Evolutionary conservation across 2,797 vertebrate genomes (phyloP).

Genomic region (Silurus aristotelis): DNA sequence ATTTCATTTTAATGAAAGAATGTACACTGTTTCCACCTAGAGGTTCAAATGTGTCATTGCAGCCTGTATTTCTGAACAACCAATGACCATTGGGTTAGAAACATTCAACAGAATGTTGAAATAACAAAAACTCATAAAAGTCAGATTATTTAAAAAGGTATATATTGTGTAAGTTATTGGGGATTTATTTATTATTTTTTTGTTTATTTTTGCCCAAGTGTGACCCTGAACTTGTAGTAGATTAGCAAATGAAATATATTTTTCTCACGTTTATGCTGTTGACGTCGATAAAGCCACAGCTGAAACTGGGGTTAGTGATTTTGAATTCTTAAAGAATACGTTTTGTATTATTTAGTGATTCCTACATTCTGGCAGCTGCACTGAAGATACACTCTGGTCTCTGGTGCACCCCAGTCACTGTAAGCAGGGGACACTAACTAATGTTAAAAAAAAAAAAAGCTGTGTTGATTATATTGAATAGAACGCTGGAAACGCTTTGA

Average conservation of each 20-base stretch:
- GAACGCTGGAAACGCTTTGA: neutral
- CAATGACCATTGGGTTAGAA: neutral
- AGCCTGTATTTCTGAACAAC: neutral
- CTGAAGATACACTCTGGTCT: neutral
- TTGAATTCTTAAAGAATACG: neutral
- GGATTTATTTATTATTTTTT: neutral
- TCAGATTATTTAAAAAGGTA: neutral
- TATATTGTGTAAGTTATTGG: neutral
- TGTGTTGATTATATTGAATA: neutral
- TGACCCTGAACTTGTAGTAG: neutral
- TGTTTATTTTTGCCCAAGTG: neutral
- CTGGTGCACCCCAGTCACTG: neutral
- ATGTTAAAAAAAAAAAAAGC: neutral
- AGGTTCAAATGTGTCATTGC: neutral
- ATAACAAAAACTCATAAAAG: neutral
- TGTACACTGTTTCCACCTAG: neutral
- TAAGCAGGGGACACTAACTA: neutral
- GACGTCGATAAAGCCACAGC: neutral
- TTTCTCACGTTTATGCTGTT: neutral
- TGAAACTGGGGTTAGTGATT: neutral
- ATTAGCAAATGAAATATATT: neutral
- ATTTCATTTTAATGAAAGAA: neutral
- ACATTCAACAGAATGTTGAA: neutral
- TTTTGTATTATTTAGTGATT: neutral
- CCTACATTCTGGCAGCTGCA: neutral